Evolutionary conservation across 1,140 invertebrate species (phyloP).

Genomic region (Lordiphosa mommai): DNA sequence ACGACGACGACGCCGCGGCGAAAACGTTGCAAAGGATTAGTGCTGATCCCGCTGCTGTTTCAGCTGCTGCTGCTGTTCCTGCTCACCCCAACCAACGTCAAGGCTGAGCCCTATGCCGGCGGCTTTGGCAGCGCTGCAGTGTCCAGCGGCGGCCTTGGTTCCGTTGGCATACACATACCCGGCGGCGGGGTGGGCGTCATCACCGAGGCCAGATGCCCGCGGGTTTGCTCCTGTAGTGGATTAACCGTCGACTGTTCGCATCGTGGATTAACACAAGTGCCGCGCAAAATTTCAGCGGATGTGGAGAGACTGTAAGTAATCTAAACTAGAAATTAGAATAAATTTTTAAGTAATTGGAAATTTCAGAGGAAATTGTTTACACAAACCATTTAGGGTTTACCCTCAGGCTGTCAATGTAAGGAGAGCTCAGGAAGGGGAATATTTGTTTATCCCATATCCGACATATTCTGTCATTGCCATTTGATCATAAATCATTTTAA

Average conservation of each 20-base stretch:
- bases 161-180: constrained; percentile 77
- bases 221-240: constrained; percentile 88
- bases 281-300: constrained; percentile 86
- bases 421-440: no score
- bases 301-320: constrained; percentile 91
- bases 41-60: constrained; percentile 5
- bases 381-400: no score
- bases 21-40: constrained; percentile 47
- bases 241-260: constrained; percentile 90
- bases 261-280: constrained; percentile 88
- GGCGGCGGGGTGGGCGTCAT: constrained; percentile 70
- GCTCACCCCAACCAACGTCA: constrained; percentile 15
- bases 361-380: no score
- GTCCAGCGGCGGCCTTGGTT: constrained; percentile 59
- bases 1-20: constrained; percentile 43
- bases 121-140: constrained; percentile 57
- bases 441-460: no score
- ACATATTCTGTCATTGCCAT: neutral
- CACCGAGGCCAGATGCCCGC: constrained; percentile 84
- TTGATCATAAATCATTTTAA: constrained; percentile 15
- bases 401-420: no score
- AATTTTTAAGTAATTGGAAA: no score
- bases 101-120: constrained; percentile 67
- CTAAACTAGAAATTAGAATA: neutral
- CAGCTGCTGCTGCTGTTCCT: constrained; percentile 19